phyloP scores from a whole-genome alignment of 2,888 invertebrate genomes.

The Proisotoma minuta region DNA sequence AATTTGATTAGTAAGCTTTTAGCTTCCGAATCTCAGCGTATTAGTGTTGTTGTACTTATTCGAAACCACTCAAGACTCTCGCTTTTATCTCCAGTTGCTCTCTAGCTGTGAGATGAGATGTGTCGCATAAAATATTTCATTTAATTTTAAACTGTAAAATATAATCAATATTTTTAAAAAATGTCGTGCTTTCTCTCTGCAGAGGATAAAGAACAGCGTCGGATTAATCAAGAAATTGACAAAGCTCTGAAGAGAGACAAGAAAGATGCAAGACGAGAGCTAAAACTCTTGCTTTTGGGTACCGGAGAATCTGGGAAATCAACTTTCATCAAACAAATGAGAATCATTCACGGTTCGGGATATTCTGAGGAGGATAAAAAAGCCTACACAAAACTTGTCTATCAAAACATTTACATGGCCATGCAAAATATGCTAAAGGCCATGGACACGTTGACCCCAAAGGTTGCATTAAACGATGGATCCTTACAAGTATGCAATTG shows the following conservation, averaged over 20 bases:
- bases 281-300: slow-evolving; percentile 25
- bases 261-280: slow-evolving; percentile 25
- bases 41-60: no score
- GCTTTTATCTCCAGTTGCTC: no score
- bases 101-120: no score
- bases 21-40: no score
- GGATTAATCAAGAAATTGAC: slow-evolving; percentile 30
- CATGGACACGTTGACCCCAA: slow-evolving; percentile 16
- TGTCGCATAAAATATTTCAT: no score
- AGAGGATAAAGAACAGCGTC: slow-evolving; percentile 27
- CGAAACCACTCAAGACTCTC: no score
- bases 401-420: slow-evolving; percentile 24
- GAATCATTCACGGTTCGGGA: slow-evolving; percentile 27
- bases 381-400: slow-evolving; percentile 17
- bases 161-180: no score
- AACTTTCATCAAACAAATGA: slow-evolving; percentile 36
- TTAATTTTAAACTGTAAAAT: no score
- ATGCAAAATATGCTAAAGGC: slow-evolving; percentile 27
- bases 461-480: not conserved
- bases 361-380: slow-evolving; percentile 23
- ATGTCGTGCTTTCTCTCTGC: slow-evolving; percentile 28
- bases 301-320: slow-evolving; percentile 33
- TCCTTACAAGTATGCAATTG: not conserved
- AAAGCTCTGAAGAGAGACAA: slow-evolving; percentile 25
- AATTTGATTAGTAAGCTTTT: no score